Evolutionary conservation across 2,113 vertebrate species (phyloP), one percentile per base, ranked within the genome.

Genomic region (Rattus norvegicus): DNA sequence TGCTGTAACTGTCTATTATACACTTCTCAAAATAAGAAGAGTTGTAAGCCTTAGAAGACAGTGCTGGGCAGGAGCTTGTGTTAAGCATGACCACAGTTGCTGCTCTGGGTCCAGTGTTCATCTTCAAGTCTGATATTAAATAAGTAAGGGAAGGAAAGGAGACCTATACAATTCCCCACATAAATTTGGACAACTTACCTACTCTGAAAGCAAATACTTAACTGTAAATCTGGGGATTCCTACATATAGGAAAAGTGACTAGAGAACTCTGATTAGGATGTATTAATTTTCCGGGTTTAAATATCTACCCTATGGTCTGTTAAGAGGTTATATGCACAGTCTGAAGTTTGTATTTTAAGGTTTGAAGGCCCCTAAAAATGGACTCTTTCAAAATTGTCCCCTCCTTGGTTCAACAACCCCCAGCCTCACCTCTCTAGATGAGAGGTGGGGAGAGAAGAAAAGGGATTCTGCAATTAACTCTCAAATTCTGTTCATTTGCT

Each of bases 181-280:
- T 72, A 0, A 43, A 24, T 89, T 9, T 54, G 90, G 92, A 79
- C 80, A 65, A 92, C 12, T 59, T 54, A 52, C 67, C 13, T 95
- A 12, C 30, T 92, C 72, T 73, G 33, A 19, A 93, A 93, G 67
- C 24, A 93, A 84, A 56, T 87, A 92, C 81, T 95, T 90, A 73
- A 76, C 26, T 47, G 7, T 61, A 91, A 94, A 54, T 73, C 81
- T 80, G 16, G 70, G 16, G 39, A 63, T 85, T 79, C 12, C 28
- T 67, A 2, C 13, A 24, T 30, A 54, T 36, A n/a, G 75, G 11
- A 77, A 96, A 89, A 89, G 30, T 77, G 7, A 47, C 65, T 69
- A n/a, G 76, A 30, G 26, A 85, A 84, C 24, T 86, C 39, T 59
- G 12, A 81, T 90, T 49, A 61, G 92, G 70, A 54, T 7, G 1